phyloP scores from a whole-genome alignment of 2,113 vertebrate species.

The Ptychochromis oligacanthus region DNA sequence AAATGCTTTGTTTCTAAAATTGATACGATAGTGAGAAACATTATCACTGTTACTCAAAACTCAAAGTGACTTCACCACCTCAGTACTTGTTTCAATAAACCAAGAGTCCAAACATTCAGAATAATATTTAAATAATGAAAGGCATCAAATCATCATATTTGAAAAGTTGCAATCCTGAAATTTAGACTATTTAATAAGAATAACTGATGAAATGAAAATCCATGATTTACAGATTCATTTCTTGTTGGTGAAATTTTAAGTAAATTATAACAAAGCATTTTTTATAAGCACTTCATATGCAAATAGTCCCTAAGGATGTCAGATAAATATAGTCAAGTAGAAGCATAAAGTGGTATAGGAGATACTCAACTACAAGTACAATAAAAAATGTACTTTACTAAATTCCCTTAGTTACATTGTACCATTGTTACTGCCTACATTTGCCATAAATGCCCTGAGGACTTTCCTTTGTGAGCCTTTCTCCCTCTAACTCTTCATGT shows the following conservation, averaged over 20 bases:
- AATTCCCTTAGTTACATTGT: not conserved
- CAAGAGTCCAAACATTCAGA: not conserved
- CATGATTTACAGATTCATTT: not conserved
- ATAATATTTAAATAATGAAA: no score
- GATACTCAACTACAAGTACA: not conserved
- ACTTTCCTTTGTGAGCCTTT: not conserved
- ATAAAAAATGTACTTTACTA: not conserved
- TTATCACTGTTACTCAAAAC: not conserved
- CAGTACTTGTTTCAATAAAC: not conserved
- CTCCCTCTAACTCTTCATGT: not conserved
- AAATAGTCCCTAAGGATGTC: not conserved
- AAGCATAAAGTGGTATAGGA: no score
- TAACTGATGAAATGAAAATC: no score
- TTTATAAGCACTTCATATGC: not conserved
- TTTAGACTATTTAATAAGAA: no score
- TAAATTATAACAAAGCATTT: not conserved
- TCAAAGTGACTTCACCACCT: not conserved
- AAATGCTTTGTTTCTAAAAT: not conserved
- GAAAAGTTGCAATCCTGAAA: no score
- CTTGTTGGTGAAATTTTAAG: not conserved
- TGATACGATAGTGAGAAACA: not conserved
- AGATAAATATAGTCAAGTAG: no score
- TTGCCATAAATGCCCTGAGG: not conserved
- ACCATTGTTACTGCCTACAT: not conserved
- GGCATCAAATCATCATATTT: no score